Base-by-base conservation (phyloP, 2,888 invertebrate species). In the Pyralis farinalis region DNA sequence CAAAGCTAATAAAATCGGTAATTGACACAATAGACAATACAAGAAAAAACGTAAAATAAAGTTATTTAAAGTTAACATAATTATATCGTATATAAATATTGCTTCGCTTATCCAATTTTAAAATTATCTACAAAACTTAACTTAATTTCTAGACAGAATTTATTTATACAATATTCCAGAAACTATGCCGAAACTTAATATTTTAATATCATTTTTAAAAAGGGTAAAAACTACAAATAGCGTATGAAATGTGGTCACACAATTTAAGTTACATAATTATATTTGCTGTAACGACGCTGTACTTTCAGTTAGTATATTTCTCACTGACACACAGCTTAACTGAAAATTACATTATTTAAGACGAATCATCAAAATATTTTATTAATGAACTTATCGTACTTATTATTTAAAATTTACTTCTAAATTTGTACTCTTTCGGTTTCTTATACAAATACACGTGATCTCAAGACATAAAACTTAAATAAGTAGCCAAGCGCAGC, bases 41-140 rank as follows among this genome's bases (percentile, higher is more conserved):
- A 62, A 67, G 58, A 49, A 30, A 68, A 68, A 70, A 70, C 66
- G 44, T 55, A 54, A 49, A 51, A 64, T 64, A 66, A 58, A 70
- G 51, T 55, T 62, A 61, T 64, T 52, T 52, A 50, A 51, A 53
- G 46, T 51, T 55, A 63, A 63, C 58, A 53, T 53, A 51, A 55
- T 55, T 58, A 53, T 57, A 60, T 56, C 47, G 51, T 54, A 42
- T 57, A 55, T 66, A 60, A 63, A 63, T 63, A 64, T 66, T 63
- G 61, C 62, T 51, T 57, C 49, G 38, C 51, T 53, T 55, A 53
- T 44, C 48, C 40, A 37, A 39, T 8, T 16, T 27, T 12, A 27
- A 20, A 41, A 12, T 22, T 42, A 42, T 35, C 28, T 44, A 41
- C 44, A 41, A 39, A 41, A 37, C 27, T 44, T 27, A 40, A 16